These are phyloP conservation scores for Mesoclemmys tuberculata DNA, from an alignment of 2,113 vertebrate genomes.

Conservation along the genomic window DNA sequence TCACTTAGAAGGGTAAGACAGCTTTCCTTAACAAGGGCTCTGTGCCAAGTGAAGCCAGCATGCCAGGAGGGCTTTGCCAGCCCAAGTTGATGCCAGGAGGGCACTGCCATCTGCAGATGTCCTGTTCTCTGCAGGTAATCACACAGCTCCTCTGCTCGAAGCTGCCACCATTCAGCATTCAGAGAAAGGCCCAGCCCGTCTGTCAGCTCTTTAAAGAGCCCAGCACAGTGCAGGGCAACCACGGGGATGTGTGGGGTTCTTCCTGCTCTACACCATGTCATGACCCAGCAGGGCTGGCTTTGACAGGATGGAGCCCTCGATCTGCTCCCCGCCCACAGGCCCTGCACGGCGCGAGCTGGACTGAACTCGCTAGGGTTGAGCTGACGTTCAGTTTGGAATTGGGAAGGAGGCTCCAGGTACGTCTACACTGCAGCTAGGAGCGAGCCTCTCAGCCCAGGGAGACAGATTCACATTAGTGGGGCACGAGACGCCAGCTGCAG, in stretches of 20 bases:
- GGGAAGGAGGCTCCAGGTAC: background rate
- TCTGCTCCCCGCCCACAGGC: background rate
- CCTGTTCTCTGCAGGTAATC: background rate
- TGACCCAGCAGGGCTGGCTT: fast-evolving
- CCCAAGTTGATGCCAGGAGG: background rate
- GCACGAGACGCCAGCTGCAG: too few species aligned
- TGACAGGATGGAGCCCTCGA: background rate
- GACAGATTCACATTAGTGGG: background rate
- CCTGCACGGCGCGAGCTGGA: background rate
- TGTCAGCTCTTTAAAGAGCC: background rate
- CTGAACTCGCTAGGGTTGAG: background rate
- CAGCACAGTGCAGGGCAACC: fast-evolving
- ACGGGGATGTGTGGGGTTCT: fast-evolving
- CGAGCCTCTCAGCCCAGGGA: background rate
- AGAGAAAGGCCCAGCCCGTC: background rate
- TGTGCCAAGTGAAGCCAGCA: background rate
- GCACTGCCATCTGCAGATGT: background rate
- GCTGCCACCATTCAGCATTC: background rate
- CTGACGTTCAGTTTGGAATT: background rate
- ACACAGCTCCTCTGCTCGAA: background rate
- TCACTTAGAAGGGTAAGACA: too few species aligned
- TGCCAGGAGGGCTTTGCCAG: background rate
- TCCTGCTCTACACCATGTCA: fast-evolving
- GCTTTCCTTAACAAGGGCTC: background rate
- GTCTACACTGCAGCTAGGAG: background rate